Conservation (phyloP, 1,140 invertebrate genomes). For the Calliphora vicina region DNA sequence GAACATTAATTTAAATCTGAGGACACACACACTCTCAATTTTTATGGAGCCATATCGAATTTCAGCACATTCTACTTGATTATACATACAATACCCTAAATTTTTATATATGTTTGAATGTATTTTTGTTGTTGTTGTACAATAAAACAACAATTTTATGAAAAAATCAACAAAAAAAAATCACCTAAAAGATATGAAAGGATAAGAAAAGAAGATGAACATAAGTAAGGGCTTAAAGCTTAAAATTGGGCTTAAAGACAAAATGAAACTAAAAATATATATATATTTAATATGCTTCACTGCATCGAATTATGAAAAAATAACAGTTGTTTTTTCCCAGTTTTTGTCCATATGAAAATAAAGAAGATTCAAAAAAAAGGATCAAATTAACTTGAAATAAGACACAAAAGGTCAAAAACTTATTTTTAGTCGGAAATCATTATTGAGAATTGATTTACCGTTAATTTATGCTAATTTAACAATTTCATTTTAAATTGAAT, state of each 20-base stretch:
- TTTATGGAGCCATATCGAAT: constrained; percentile 11
- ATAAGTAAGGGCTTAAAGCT: neutral
- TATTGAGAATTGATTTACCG: constrained; percentile 21
- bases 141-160: too few relatives aligned
- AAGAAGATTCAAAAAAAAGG: neutral
- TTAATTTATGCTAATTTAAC: constrained; percentile 18
- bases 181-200: neutral
- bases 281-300: neutral
- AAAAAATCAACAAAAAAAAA: neutral
- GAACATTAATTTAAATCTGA: constrained; percentile 8
- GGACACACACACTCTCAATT: constrained; percentile 19
- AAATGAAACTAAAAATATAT: neutral
- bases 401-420: constrained; percentile 34
- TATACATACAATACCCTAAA: neutral
- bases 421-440: constrained; percentile 32
- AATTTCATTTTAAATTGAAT: constrained; percentile 14
- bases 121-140: too few relatives aligned
- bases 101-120: neutral
- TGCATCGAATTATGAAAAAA: constrained; percentile 23
- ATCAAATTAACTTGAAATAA: constrained; percentile 29
- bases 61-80: constrained; percentile 6
- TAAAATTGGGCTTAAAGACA: neutral
- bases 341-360: neutral
- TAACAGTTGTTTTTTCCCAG: constrained; percentile 1
- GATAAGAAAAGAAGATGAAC: neutral